A percentile compares a stretch with the other conserved stretches of the same genome.
Conservation (phyloP, 2,113 vertebrate genomes). For the Tamias sibiricus region DNA sequence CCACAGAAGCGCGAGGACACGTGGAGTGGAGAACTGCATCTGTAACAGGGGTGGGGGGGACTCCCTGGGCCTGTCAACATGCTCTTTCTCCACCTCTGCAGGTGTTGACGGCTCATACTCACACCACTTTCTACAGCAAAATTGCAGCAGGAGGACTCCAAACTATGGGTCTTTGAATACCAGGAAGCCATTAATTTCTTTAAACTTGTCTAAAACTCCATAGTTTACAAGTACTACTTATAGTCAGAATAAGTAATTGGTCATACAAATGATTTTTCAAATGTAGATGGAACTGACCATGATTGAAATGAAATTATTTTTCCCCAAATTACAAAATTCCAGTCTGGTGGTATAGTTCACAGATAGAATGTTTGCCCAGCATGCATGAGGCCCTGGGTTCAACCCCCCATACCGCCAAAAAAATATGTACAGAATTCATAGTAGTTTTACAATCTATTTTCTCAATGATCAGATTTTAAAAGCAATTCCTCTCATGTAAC, state of each 20-base stretch:
- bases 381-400: background rate
- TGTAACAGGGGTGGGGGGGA: background rate
- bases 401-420: background rate
- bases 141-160: background rate
- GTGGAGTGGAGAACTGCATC: background rate
- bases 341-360: background rate
- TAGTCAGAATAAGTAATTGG: background rate
- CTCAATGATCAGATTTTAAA: conserved; percentile 1
- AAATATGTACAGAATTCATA: background rate
- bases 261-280: conserved; percentile 15
- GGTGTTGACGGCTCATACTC: background rate
- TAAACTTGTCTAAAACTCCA: background rate
- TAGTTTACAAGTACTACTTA: background rate
- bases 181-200: background rate
- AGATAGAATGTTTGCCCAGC: background rate
- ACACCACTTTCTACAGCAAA: background rate
- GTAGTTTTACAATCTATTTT: conserved; percentile 5
- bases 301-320: conserved; percentile 28
- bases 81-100: background rate
- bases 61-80: no score
- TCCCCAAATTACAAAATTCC: background rate
- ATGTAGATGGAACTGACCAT: background rate
- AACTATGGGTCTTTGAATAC: background rate
- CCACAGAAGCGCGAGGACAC: background rate
- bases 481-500: background rate